A percentile compares a stretch with the other conserved stretches of the same genome.
These are phyloP conservation scores for Gasterosteus aculeatus DNA, from an alignment of 2,113 vertebrate genomes.

Conservation along the genomic window DNA sequence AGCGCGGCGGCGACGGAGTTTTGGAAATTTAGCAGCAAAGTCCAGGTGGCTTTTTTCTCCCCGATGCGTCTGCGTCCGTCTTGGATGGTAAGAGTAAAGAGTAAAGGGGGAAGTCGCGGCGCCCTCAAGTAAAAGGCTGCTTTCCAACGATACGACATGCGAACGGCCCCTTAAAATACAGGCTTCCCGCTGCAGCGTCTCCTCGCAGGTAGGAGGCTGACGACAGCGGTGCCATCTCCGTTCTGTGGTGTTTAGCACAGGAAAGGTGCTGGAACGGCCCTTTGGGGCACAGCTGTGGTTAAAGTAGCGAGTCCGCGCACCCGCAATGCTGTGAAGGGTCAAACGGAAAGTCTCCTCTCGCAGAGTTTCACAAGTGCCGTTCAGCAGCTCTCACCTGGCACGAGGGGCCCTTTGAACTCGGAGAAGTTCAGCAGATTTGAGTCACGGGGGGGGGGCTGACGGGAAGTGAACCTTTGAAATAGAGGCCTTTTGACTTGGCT, in stretches of 20 bases:
- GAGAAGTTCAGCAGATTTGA: constrained; percentile 46
- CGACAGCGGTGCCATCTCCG: too few relatives aligned
- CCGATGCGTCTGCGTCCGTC: too few relatives aligned
- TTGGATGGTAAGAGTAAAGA: too few relatives aligned
- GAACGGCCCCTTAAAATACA: too few relatives aligned
- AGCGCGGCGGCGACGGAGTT: too few relatives aligned
- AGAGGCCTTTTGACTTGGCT: constrained; percentile 53
- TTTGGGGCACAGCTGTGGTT: not conserved
- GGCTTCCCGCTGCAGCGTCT: too few relatives aligned
- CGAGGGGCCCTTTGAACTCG: constrained; percentile 48
- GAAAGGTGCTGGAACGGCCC: not conserved
- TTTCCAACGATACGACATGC: too few relatives aligned
- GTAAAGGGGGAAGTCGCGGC: too few relatives aligned
- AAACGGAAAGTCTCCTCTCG: not conserved
- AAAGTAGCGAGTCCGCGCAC: not conserved
- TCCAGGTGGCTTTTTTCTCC: too few relatives aligned
- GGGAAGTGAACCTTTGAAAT: constrained; percentile 22
- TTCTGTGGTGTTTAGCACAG: not conserved
- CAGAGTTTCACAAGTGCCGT: not conserved
- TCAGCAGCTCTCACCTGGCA: constrained; percentile 36
- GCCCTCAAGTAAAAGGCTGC: too few relatives aligned
- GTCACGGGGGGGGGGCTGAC: constrained; percentile 39
- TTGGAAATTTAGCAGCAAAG: too few relatives aligned
- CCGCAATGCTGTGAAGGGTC: not conserved
- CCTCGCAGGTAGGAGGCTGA: too few relatives aligned